A percentile compares a stretch with the other conserved stretches of the same genome.
Conservation (phyloP, 2,113 vertebrate genomes). For the Burhinus oedicnemus region DNA sequence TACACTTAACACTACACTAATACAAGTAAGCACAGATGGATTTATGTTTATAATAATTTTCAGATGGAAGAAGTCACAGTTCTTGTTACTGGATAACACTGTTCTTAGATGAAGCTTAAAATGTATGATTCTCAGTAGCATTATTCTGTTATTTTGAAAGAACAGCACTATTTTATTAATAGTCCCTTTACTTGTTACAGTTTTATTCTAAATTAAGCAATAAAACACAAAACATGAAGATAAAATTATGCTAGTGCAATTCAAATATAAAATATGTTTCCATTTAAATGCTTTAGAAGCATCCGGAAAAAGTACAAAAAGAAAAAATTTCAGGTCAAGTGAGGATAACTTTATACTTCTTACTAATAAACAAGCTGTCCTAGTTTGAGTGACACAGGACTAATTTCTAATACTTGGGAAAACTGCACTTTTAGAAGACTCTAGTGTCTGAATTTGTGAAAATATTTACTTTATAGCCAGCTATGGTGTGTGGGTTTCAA, state of each 20-base stretch:
- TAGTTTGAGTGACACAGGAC: too few species aligned
- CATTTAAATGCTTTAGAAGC: background rate
- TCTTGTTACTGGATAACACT: background rate
- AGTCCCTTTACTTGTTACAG: background rate
- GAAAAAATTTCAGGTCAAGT: background rate
- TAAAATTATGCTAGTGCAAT: background rate
- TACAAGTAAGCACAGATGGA: background rate
- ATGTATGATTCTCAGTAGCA: background rate
- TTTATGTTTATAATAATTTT: conserved; percentile 1
- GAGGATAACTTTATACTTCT: conserved; percentile 36
- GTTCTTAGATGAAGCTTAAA: background rate
- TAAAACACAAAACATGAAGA: background rate
- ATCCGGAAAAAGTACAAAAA: background rate
- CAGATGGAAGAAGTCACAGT: background rate
- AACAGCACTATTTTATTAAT: background rate
- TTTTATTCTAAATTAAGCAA: conserved; percentile 7
- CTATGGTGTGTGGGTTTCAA: too few species aligned
- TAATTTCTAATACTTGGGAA: too few species aligned
- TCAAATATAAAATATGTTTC: background rate
- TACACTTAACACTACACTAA: background rate
- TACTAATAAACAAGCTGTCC: conserved; percentile 2
- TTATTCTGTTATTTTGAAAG: background rate
- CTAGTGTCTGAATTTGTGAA: too few species aligned
- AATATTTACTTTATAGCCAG: too few species aligned
- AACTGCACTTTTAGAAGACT: too few species aligned